Base-by-base conservation (phyloP, 2,113 vertebrate species). In the Oncorhynchus keta region DNA sequence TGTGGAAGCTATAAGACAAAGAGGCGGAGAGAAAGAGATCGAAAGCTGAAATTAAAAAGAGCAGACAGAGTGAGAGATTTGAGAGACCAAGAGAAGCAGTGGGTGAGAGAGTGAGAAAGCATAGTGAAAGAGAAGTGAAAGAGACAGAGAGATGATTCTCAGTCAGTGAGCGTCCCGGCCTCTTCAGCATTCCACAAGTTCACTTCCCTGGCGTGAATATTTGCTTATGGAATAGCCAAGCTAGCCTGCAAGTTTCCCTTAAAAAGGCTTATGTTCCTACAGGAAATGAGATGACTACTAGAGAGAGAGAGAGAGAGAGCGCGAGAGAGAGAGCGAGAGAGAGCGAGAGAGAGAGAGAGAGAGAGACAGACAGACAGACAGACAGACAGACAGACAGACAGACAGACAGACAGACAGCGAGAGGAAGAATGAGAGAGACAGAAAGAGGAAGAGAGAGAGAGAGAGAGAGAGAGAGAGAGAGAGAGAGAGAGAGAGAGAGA, bases 201-300 rank as follows among this genome's bases (percentile, higher is more conserved):
- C 49, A 55, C 49, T 55, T 55, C 51, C 51, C 16, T 55, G 55
- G 26, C 24, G 9, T 61, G 74, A 89, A 74, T 79, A 77, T 65
- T 78, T 71, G 57, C 35, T 48, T 72, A 68, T 69, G 71, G 65
- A 22, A 70, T 30, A 75, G 61, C 39, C 32, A 26, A 66, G 49
- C 30, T 70, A 30, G 68, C 59, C 61, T 62, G 75, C 71, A 68
- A 78, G 73, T 83, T 82, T 24, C 24, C 24, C 24, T 24, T 24
- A 24, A 24, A 24, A 24, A 24, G 24, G 24, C 24, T 24, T 24
- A 24, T 24, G 24, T 24, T 24, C 24, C 24, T 24, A 24, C 24
- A 24, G 24, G 24, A 24, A 24, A 24, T 24, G 24, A 24, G 24
- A 24, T 24, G 1, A 24, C 24, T 24, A 24, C 24, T 24, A 24